Evolutionary conservation across 2,888 invertebrate species (phyloP), one percentile per base, ranked within the genome.

Genomic region (Apotomis turbidana): DNA sequence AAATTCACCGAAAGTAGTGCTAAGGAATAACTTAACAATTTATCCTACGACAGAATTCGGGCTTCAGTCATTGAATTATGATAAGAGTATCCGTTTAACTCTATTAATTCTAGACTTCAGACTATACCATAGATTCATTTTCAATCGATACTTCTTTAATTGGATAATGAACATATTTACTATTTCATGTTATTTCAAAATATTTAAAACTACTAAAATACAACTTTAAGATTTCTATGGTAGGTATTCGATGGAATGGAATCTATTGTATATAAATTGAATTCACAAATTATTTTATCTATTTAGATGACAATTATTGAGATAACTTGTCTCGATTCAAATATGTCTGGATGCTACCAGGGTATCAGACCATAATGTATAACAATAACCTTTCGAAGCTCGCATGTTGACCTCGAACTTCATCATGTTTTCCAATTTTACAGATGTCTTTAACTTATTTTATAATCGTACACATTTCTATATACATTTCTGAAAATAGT

Each of bases 1-100:
- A 27, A 60, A 60, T 60, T 61, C 36, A 54, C 55, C 46, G 38
- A 61, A 69, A 66, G 15, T 46, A 15, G 41, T 68, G 61, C 44
- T 46, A 38, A 57, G 13, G 61, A 62, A 57, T n/a, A 62, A 62
- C 49, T 62, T 51, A 57, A 51, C 12, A 49, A 54, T 27, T 55
- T 60, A 52, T 60, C 13, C 38, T 38, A 49, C 41, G 10, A 9
- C 54, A 46, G 52, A 60, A 13, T 66, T 57, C 46, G 49, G 44
- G 55, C 46, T 66, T 46, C 57, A 36, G 46, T 51, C 27, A 46
- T 36, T 15, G 54, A 55, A 64, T 44, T 44, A 12, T 41, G 27
- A 55, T 27, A 13, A 64, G 27, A 55, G 59, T 59, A 13, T 13
- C 6, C 9, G 1, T 9, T 15, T 13, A 59, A 59, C 10, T 59